Percentiles rank a stretch among this genome's conserved stretches.
These are phyloP conservation scores for Machimus atricapillus DNA, from an alignment of 2,888 invertebrate genomes.

Conservation along the genomic window DNA sequence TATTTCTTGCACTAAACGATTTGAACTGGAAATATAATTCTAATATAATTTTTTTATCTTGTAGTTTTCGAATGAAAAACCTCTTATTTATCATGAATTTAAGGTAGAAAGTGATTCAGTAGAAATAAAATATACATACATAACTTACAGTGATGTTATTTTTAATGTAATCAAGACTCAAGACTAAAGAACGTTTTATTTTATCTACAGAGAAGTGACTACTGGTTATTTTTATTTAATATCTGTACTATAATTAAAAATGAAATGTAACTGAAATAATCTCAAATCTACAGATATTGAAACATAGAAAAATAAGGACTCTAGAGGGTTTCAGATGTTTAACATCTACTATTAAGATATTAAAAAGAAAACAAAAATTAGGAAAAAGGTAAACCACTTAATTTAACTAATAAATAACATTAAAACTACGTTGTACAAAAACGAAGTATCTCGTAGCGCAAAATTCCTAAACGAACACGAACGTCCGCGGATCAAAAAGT, in stretches of 20 bases:
- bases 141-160: too few species aligned
- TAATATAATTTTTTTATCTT: too few species aligned
- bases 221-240: too few species aligned
- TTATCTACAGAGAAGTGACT: neutral
- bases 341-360: neutral
- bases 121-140: too few species aligned
- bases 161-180: neutral
- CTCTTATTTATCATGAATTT: too few species aligned
- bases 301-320: neutral
- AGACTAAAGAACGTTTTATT: neutral
- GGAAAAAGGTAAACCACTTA: neutral
- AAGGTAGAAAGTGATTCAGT: too few species aligned
- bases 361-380: neutral
- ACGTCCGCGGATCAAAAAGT: neutral
- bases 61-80: too few species aligned
- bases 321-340: neutral
- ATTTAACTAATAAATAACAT: neutral
- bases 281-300: neutral
- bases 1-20: too few species aligned
- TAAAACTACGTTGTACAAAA: slow-evolving; percentile 22
- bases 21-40: too few species aligned
- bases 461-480: neutral
- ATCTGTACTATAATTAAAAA: too few species aligned
- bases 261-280: too few species aligned
- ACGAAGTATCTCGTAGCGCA: slow-evolving; percentile 6